Conservation (phyloP, 37 sponge, comb jelly and placozoan genomes). For the Eunapius fragilis region DNA sequence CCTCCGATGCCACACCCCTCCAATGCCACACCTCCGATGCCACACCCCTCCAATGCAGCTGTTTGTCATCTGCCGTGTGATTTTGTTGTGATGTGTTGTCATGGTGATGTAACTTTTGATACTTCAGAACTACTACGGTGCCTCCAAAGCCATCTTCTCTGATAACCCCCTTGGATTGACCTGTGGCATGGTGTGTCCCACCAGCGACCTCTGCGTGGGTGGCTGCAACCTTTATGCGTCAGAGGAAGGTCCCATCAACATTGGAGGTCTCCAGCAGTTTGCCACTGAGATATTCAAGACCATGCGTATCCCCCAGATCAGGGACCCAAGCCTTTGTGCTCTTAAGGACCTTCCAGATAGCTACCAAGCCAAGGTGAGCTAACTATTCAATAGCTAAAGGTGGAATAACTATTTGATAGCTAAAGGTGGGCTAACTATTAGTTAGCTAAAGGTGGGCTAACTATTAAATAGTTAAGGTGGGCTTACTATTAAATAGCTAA, state of each 20-base stretch:
- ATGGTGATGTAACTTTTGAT: background rate
- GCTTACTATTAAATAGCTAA: too few species aligned
- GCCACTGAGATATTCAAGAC: constrained; percentile 94
- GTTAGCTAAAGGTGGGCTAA: too few species aligned
- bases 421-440: too few species aligned
- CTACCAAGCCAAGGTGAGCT: constrained; percentile 87
- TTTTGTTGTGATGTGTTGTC: background rate
- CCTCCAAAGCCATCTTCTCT: constrained; percentile 92
- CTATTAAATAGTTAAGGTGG: too few species aligned
- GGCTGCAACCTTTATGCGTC: constrained; percentile 95
- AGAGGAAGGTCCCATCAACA: constrained; percentile 96
- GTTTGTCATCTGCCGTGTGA: too few species aligned
- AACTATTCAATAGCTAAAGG: background rate
- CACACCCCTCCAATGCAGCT: too few species aligned
- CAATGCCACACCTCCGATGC: too few species aligned
- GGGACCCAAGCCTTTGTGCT: constrained; percentile 81
- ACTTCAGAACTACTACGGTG: constrained; percentile 92
- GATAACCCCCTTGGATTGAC: constrained; percentile 97
- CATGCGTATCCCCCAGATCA: constrained; percentile 91
- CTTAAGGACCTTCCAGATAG: constrained; percentile 83
- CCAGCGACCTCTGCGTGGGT: constrained; percentile 96
- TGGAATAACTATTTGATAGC: too few species aligned
- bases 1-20: too few species aligned
- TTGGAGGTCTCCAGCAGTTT: constrained; percentile 98
- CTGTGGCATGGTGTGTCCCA: constrained; percentile 98